phyloP scores from a whole-genome alignment of 2,888 invertebrate species.

The Ariolimax columbianus region DNA sequence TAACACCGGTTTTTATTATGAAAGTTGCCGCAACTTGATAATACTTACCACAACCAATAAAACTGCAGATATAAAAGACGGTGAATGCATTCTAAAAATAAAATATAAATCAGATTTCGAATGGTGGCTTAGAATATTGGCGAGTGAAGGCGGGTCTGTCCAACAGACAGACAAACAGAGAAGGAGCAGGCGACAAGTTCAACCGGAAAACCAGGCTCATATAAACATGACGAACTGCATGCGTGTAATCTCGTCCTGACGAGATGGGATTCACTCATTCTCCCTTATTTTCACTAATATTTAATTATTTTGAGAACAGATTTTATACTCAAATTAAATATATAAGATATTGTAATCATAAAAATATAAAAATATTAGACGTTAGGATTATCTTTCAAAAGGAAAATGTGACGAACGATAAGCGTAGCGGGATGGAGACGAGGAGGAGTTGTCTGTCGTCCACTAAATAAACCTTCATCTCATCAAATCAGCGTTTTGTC shows the following conservation, averaged over 20 bases:
- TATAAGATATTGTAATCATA: background rate
- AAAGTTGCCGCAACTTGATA: background rate
- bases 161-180: too few species aligned
- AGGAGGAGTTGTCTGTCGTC: too few species aligned
- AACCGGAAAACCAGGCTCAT: background rate
- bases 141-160: background rate
- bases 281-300: background rate
- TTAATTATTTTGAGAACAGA: background rate
- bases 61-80: background rate
- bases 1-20: background rate
- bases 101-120: background rate
- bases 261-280: background rate
- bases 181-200: background rate
- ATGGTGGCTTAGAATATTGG: background rate
- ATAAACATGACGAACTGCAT: slow-evolving; percentile 40
- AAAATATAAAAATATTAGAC: background rate
- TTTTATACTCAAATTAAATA: background rate
- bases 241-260: slow-evolving; percentile 33
- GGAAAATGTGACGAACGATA: too few species aligned
- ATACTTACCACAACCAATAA: slow-evolving; percentile 19
- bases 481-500: too few species aligned
- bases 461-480: too few species aligned
- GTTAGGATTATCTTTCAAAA: too few species aligned
- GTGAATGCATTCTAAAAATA: background rate
- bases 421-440: too few species aligned